Conservation (phyloP, 2,888 invertebrate genomes). For the Idaea biselata region DNA sequence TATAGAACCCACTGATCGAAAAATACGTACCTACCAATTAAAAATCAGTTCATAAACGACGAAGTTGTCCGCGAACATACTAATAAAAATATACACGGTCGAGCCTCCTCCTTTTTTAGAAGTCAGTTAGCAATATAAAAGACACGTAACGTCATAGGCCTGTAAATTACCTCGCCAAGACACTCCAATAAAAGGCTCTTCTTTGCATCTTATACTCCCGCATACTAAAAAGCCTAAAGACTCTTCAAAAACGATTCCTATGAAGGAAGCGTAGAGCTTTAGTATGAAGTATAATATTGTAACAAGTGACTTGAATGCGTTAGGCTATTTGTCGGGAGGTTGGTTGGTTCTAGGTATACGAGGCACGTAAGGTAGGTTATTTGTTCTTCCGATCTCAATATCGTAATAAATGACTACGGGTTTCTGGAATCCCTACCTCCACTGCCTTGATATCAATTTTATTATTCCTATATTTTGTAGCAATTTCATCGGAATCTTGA, state of each 20-base stretch:
- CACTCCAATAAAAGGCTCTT: too few relatives aligned
- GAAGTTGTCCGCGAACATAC: too few relatives aligned
- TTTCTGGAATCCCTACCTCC: background rate
- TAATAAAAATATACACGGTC: too few relatives aligned
- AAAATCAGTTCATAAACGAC: too few relatives aligned
- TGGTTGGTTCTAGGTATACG: conserved; percentile 2
- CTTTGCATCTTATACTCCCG: too few relatives aligned
- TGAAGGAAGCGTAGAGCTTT: background rate
- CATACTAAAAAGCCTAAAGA: too few relatives aligned
- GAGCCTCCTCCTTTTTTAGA: too few relatives aligned
- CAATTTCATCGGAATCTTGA: background rate
- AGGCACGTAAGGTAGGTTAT: background rate
- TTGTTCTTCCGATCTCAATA: background rate
- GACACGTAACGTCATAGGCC: too few relatives aligned
- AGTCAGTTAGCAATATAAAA: too few relatives aligned
- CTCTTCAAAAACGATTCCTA: background rate
- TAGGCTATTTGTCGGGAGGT: background rate
- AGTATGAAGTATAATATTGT: background rate
- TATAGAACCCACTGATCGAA: too few relatives aligned
- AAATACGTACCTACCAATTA: too few relatives aligned
- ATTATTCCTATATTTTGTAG: background rate
- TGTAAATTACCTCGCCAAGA: too few relatives aligned
- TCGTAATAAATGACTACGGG: background rate
- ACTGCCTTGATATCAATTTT: background rate
- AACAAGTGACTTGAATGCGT: background rate